A percentile compares a stretch with the other conserved stretches of the same genome.
Evolutionary conservation across 2,888 invertebrate genomes (phyloP).

Genomic region (Drosophila peninsularis): DNA sequence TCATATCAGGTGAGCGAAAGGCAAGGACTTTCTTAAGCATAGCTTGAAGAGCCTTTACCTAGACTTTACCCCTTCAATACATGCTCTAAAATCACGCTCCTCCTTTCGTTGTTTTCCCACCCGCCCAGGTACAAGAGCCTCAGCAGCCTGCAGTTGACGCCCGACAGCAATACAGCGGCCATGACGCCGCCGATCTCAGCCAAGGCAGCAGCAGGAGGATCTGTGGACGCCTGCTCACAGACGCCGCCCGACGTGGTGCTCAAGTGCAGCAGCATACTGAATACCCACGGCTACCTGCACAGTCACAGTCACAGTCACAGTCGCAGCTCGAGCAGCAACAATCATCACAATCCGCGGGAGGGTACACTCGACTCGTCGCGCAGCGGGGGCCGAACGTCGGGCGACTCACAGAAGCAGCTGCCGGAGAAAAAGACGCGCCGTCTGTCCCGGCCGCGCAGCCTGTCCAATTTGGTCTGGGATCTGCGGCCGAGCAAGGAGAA

Average conservation of each 20-base stretch:
- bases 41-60: too few relatives aligned
- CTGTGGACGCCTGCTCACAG: conserved; percentile 35
- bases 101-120: not conserved
- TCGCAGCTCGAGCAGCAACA: conserved; percentile 83
- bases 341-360: conserved; percentile 86
- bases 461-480: conserved; percentile 95
- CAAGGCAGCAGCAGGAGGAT: conserved; percentile 71
- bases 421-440: conserved; percentile 93
- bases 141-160: conserved; percentile 84
- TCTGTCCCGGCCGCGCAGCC: conserved; percentile 92
- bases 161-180: conserved; percentile 78
- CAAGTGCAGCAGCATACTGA: conserved; percentile 81
- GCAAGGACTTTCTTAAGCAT: too few relatives aligned
- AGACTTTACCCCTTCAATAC: too few relatives aligned
- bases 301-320: conserved; percentile 66
- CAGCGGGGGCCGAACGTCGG: conserved; percentile 94
- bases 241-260: conserved; percentile 81
- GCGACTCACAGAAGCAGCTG: conserved; percentile 91
- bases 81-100: too few relatives aligned
- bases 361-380: conserved; percentile 96
- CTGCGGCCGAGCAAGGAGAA: conserved; percentile 85
- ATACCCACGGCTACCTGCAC: conserved; percentile 69
- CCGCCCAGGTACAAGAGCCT: conserved; percentile 84
- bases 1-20: conserved; percentile 82
- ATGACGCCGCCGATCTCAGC: conserved; percentile 85